Conservation (phyloP, 2,797 vertebrate species). For the Chelon auratus region DNA sequence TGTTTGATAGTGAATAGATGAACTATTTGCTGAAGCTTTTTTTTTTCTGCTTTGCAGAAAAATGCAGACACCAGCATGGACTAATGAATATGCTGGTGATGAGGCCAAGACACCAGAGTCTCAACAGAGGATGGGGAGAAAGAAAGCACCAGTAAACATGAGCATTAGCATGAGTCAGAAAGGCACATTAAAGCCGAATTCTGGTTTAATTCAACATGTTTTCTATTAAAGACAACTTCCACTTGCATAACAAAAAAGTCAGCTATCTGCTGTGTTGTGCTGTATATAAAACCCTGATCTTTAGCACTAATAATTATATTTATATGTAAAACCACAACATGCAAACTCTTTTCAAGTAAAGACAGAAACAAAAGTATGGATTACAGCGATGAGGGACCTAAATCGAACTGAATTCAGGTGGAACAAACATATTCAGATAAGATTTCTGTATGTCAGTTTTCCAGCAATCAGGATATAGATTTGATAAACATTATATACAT, state of each 20-base stretch:
- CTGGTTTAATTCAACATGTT: no score
- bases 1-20: background rate
- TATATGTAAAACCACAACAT: no score
- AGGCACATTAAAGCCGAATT: no score
- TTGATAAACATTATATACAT: conserved; percentile 9
- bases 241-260: no score
- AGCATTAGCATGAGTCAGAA: no score
- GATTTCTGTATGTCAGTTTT: conserved; percentile 13
- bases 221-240: no score
- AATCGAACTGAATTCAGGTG: background rate
- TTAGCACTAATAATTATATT: no score
- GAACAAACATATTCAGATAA: conserved; percentile 2
- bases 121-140: no score
- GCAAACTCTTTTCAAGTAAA: background rate
- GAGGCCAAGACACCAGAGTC: background rate
- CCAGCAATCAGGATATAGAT: conserved; percentile 17
- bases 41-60: background rate
- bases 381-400: background rate
- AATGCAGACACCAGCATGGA: background rate
- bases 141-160: no score
- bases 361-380: background rate
- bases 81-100: background rate
- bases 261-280: no score
- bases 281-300: no score
- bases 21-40: background rate